Evolutionary conservation across 2,888 invertebrate genomes (phyloP).

Genomic region (Parelbella ahira): DNA sequence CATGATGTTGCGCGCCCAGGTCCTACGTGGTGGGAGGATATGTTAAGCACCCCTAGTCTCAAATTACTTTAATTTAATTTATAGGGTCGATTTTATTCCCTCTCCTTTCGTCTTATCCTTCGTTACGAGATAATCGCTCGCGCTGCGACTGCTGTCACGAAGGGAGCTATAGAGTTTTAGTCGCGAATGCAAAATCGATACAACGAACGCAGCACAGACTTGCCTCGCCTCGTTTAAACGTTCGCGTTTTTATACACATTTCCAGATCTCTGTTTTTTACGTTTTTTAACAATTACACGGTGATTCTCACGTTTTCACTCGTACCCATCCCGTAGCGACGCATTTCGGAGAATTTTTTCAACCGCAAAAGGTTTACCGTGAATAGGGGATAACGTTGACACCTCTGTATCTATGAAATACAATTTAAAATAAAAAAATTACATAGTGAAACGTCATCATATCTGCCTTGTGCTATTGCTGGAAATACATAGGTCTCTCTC

Average conservation of each 20-base stretch:
- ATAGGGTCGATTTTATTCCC: no score
- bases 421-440: no score
- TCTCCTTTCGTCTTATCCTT: no score
- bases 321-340: constrained; percentile 9
- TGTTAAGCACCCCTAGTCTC: no score
- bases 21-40: no score
- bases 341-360: constrained; percentile 5
- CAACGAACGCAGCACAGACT: constrained; percentile 64
- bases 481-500: no score
- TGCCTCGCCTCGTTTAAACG: constrained; percentile 44
- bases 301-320: constrained; percentile 37
- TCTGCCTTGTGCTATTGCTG: no score
- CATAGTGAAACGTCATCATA: no score
- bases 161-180: constrained; percentile 51
- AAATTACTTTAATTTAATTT: no score
- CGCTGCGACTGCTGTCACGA: constrained; percentile 28
- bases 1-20: no score
- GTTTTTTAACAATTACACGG: constrained; percentile 24
- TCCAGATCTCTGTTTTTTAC: constrained; percentile 25
- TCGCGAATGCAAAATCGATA: constrained; percentile 73
- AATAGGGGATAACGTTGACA: constrained; percentile 7
- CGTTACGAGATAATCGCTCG: no score
- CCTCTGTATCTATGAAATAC: no score
- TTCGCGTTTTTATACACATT: constrained; percentile 35
- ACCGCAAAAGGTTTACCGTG: constrained; percentile 7